Percentiles rank a stretch among this genome's conserved stretches.
Evolutionary conservation across 2,888 invertebrate species (phyloP).

Genomic region (Pammene aurita): DNA sequence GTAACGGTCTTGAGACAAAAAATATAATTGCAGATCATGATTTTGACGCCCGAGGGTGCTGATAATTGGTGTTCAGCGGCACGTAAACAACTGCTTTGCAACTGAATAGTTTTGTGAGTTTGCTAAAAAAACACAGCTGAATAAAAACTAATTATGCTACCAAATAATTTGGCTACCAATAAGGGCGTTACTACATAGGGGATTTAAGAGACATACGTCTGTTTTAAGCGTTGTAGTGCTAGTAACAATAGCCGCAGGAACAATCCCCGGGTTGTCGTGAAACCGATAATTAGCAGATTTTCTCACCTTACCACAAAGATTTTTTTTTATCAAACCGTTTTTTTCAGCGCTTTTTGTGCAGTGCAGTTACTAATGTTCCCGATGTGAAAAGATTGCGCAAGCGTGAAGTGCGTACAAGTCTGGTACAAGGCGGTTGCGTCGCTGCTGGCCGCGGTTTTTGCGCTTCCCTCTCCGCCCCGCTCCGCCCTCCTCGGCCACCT

Average conservation of each 20-base stretch:
- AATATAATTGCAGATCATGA: conserved; percentile 69
- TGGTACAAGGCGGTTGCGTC: conserved; percentile 25
- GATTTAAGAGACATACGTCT: neutral
- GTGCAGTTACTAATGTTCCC: conserved; percentile 39
- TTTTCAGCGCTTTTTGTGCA: conserved; percentile 51
- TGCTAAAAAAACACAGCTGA: conserved; percentile 68
- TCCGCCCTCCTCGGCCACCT: conserved; percentile 38
- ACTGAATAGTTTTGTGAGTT: conserved; percentile 65
- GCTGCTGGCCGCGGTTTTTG: conserved; percentile 34
- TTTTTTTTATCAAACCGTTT: conserved; percentile 60
- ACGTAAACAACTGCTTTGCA: conserved; percentile 73
- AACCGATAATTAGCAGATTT: conserved; percentile 78
- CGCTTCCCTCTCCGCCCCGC: conserved; percentile 37
- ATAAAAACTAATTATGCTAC: conserved; percentile 79
- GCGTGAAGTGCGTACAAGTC: conserved; percentile 20
- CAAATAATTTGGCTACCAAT: conserved; percentile 49
- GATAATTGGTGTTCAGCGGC: conserved; percentile 72
- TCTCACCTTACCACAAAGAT: conserved; percentile 76
- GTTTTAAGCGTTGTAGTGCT: neutral
- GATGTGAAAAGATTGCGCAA: conserved; percentile 23
- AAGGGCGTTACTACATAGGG: conserved; percentile 1
- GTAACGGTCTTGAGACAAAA: conserved; percentile 46
- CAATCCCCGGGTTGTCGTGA: conserved; percentile 62
- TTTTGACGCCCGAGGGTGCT: conserved; percentile 55
- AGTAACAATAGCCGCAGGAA: conserved; percentile 63